A percentile compares a stretch with the other conserved stretches of the same genome.
phyloP scores from a whole-genome alignment of 2,888 invertebrate species.

The Lomographa bimaculata region DNA sequence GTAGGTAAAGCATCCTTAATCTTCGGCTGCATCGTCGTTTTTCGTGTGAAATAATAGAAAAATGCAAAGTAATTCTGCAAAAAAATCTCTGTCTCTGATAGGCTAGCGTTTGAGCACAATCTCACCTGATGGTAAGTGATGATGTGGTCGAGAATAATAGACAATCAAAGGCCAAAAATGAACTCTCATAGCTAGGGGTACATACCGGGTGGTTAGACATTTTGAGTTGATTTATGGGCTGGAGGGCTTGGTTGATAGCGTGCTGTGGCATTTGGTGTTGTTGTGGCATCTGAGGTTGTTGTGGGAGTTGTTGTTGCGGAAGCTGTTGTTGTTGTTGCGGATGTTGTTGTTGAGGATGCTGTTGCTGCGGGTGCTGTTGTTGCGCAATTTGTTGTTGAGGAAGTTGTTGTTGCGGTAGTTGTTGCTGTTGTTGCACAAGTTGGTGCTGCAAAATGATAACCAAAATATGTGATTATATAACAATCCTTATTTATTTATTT shows the following conservation, averaged over 20 bases:
- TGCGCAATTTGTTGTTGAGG: conserved; percentile 34
- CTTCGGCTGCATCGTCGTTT: too few species aligned
- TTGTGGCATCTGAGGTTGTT: conserved; percentile 31
- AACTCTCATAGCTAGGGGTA: too few species aligned
- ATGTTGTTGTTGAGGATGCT: conserved; percentile 43
- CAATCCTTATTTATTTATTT: too few species aligned
- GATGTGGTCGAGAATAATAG: too few species aligned
- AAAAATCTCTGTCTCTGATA: too few species aligned
- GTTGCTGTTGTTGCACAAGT: conserved; percentile 17
- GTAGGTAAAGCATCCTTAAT: too few species aligned
- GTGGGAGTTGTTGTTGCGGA: conserved; percentile 37
- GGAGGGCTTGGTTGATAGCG: conserved; percentile 57
- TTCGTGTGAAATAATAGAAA: too few species aligned
- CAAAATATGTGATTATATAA: too few species aligned
- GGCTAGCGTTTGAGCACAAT: too few species aligned
- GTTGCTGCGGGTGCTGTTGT: conserved; percentile 19
- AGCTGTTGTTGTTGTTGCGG: conserved; percentile 32
- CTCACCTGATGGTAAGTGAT: too few species aligned
- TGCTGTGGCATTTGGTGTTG: conserved; percentile 64
- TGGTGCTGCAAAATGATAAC: conserved; percentile 8
- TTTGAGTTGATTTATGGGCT: conserved; percentile 65
- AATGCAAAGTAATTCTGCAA: too few species aligned
- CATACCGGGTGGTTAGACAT: conserved; percentile 65
- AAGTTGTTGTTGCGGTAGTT: conserved; percentile 35
- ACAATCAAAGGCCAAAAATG: too few species aligned